Base-by-base conservation (phyloP, 2,888 invertebrate genomes). In the Willowsia nigromaculata region DNA sequence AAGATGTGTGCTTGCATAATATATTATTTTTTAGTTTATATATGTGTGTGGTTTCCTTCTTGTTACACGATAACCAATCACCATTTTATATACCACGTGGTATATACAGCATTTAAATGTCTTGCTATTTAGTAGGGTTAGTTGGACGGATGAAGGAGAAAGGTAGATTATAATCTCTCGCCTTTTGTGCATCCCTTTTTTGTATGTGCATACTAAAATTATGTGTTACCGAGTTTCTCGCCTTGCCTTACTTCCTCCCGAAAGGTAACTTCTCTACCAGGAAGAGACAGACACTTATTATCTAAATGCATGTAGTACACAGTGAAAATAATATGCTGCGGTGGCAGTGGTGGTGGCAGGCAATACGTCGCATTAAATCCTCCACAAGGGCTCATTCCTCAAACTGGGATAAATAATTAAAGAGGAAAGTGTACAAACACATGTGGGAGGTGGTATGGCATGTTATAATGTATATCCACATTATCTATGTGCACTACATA, bases 361-460 rank as follows among this genome's bases (percentile, higher is more conserved):
- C 65, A 83, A 68, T 50, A 65, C 65, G 83, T 83, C 83, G 65
- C 50, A 37, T 83, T 83, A 83, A 83, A 83, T 83, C 68, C 83
- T 83, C 68, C 83, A 68, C 47, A 43, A 40, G 83, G 68, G 83
- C 83, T 68, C 83, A 83, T 83, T 83, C 68, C 53, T 83, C 83
- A 83, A 83, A 83, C 43, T 47, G 83, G 33, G 83, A 65, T 83
- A 83, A 83, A 83, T 83, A 83, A 83, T 83, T 83, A 83, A 83
- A 83, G 68, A 62, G 25, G 27, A 59, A 59, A 27, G 25, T 27
- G 59, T 59, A 59, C 50, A 53, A 1, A 53, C 50, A 53, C 59
- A 25, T 5, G 59, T 5, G 59, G 59, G 59, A 59, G 59, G 59
- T 53, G 18, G 15, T 27, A 27, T 27, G 25, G 6, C 6, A 59